Evolutionary conservation across 2,888 invertebrate genomes (phyloP), one percentile per base, ranked within the genome.

Genomic region (Salticus scenicus): DNA sequence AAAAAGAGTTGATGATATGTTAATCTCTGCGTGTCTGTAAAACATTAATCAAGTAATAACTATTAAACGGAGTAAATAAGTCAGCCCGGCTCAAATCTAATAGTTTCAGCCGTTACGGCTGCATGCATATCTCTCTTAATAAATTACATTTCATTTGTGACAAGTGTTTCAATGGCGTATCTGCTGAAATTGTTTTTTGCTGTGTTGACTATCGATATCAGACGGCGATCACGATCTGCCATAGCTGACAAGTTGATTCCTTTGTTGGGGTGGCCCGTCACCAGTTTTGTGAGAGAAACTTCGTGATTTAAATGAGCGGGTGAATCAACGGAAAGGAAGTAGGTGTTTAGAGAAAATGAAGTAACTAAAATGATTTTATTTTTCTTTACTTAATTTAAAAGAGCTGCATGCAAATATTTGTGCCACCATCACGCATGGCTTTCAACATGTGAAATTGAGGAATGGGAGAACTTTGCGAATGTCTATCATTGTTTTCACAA

Each of bases 81-180:
- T 57, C 24, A 24, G 4, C 24, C 17, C 14, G 57, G 24, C 24
- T 24, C 12, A 57, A 20, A 57, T 24, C 57, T 57, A 57, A 57
- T 57, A 24, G 24, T 57, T 57, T 57, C 57, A 24, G 12, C 57
- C 57, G 57, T 57, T 57, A 57, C 57, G 57, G 57, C 24, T 57
- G 57, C 57, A 57, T 57, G 57, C 24, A 1, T 57, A 57, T 57
- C 57, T 57, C 57, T 24, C 57, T 24, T 24, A 57, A 57, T 57
- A 57, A 57, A 57, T 57, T 57, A 12, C 57, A 57, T 57, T 24
- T 24, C 57, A 20, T 57, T 57, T 57, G 57, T 57, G 57, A 57
- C 57, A 57, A 57, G 57, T 57, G 57, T 57, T 57, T 57, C 57
- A 24, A n/a, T 57, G 20, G 57, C 57, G 20, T 57, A 57, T 57